Base-by-base conservation (phyloP, 2,797 vertebrate genomes). In the Bucorvus abyssinicus region DNA sequence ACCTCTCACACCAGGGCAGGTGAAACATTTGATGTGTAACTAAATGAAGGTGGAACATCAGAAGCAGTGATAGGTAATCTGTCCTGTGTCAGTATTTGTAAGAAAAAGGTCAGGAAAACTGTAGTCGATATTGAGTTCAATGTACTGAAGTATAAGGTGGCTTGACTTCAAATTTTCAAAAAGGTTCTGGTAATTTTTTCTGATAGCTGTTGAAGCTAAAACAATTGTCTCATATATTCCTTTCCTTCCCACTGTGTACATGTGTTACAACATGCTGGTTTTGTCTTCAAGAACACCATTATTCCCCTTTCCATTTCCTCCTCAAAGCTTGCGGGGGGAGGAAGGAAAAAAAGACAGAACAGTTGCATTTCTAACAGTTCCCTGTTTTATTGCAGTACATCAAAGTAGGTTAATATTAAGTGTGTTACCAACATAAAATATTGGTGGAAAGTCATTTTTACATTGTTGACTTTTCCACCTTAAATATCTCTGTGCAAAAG, bases 401-500 rank as follows among this genome's bases (percentile, higher is more conserved):
- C 98, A 98, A 99, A 98, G 98, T 99, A 98, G 98, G 98, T 99
- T 99, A 99, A 99, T 99, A 99, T 96, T 98, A 98, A 98, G 98
- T 98, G 98, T 98, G 98, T 98, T 98, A 98, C 98, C 98, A 98
- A 98, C 98, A 97, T 97, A 98, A 98, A 98, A 98, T 98, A 97
- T 93, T 98, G 98, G 98, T 96, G 98, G 98, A 96, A 98, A 98
- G 97, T 98, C 98, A 96, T 98, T 98, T 98, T 98, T 98, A 98
- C 95, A 97, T 97, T 95, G 97, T 98, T 98, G 97, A 99, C 98
- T 98, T 98, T 85, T 98, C 98, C 98, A 98, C 98, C 98, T 99
- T 99, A 99, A 99, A 99, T 99, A 99, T 98, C 98, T 98, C 98
- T 99, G 99, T 99, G 99, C 98, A 99, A 99, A 99, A 98, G 98